A percentile compares a stretch with the other conserved stretches of the same genome.
Conservation (phyloP, 2,888 invertebrate species). For the Noctuana brunneofusca region DNA sequence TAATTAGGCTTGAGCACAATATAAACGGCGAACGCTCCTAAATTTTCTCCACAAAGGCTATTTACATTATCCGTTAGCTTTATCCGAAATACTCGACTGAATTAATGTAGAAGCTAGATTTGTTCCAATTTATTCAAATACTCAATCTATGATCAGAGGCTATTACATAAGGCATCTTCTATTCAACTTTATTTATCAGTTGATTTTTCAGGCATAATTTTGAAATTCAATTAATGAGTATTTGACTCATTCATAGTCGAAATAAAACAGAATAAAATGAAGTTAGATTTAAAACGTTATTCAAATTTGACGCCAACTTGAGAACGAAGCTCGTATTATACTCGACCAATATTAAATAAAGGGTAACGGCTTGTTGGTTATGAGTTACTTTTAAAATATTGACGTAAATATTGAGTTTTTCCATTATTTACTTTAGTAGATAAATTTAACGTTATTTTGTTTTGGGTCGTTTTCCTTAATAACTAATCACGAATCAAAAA, state of each 20-base stretch:
- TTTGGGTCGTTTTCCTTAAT: too few relatives aligned
- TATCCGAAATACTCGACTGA: constrained; percentile 20
- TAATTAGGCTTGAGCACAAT: constrained; percentile 33
- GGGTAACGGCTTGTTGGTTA: background rate
- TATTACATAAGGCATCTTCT: too few relatives aligned
- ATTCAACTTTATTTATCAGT: background rate
- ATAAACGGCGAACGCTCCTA: constrained; percentile 30
- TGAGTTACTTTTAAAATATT: too few relatives aligned
- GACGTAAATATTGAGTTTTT: too few relatives aligned
- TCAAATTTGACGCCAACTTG: too few relatives aligned
- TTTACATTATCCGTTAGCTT: constrained; percentile 34
- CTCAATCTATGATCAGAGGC: background rate
- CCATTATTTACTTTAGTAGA: too few relatives aligned
- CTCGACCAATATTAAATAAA: too few relatives aligned
- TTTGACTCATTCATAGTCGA: background rate
- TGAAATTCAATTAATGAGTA: too few relatives aligned
- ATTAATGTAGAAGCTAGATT: constrained; percentile 6
- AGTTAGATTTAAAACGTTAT: too few relatives aligned
- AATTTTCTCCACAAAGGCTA: constrained; percentile 46
- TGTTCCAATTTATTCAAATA: constrained; percentile 15
- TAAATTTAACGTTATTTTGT: too few relatives aligned
- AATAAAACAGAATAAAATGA: background rate
- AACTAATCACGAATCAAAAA: too few relatives aligned
- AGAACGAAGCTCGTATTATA: too few relatives aligned
- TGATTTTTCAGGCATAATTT: background rate